Evolutionary conservation across 2,888 invertebrate species (phyloP), one percentile per base, ranked within the genome.

Genomic region (Phytoseiulus persimilis): DNA sequence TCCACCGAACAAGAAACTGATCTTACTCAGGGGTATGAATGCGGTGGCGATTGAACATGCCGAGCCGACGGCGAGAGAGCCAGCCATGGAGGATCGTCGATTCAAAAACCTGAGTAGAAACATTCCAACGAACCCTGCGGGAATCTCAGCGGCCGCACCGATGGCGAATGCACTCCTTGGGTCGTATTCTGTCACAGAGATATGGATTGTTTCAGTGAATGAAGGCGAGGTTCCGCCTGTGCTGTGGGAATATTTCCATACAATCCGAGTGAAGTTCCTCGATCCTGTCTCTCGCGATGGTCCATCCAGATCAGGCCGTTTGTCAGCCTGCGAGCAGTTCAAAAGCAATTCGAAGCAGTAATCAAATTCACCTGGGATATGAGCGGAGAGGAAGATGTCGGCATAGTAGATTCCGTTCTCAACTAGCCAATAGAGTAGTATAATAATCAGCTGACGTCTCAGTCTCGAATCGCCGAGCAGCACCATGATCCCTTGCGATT

Each of bases 331-430:
- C n/a, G n/a, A n/a, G n/a, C n/a, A n/a, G n/a, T n/a, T n/a, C n/a
- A n/a, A n/a, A n/a, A n/a, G n/a, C n/a, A n/a, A n/a, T n/a, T n/a
- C n/a, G n/a, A n/a, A n/a, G n/a, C 39, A 39, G 39, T 6, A 9
- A 39, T 39, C 9, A 9, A n/a, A n/a, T n/a, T 87, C 45, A 87
- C 87, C 33, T 87, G n/a, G 87, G 45, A 87, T 87, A n/a, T 87
- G 87, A 3, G 87, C 32, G 0, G 87, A 87, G 39, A 87, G 87
- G 31, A 87, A 87, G 11, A 87, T 87, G 23, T 87, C 87, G 6
- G 87, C 87, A 23, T 87, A 87, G 39, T 87, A 87, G 87, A 87
- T 87, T 33, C 87, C 87, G 87, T 87, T 87, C 39, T 87, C 87
- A 11, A 87, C 45, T 28, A 87, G 14, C 87, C 87, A 87, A 33